phyloP scores from a whole-genome alignment of 2,113 vertebrate genomes.

The Paramormyrops kingsleyae region DNA sequence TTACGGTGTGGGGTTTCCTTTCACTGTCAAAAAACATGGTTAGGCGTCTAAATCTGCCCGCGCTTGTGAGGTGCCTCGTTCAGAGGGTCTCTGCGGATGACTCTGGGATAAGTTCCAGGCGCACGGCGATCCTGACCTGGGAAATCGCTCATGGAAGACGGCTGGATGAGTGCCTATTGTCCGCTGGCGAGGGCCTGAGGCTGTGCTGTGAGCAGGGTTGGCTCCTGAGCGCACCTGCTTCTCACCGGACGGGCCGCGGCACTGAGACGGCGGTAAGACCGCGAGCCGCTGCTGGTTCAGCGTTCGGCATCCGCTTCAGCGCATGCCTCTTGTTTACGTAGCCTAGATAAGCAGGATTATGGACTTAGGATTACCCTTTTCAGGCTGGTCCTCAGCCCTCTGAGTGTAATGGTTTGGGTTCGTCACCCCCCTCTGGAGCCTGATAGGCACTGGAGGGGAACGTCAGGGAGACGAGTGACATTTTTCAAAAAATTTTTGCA shows the following conservation, averaged over 20 bases:
- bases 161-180: neutral
- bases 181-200: neutral
- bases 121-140: neutral
- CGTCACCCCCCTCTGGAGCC: neutral
- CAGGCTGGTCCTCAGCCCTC: conserved; percentile 13
- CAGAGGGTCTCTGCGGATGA: neutral
- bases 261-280: neutral
- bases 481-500: neutral
- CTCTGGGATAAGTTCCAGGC: neutral
- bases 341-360: conserved; percentile 58
- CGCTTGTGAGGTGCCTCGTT: neutral
- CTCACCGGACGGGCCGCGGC: neutral
- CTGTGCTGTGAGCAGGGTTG: neutral
- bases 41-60: neutral
- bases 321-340: conserved; percentile 1
- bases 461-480: neutral
- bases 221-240: neutral
- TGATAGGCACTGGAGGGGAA: neutral
- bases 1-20: neutral
- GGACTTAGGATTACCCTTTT: conserved; percentile 48
- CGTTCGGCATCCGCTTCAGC: neutral
- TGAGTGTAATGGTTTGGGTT: neutral
- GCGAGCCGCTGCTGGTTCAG: neutral
- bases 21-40: neutral
- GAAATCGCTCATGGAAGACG: neutral